A percentile compares a stretch with the other conserved stretches of the same genome.
Evolutionary conservation across 1,140 invertebrate genomes (phyloP).

Genomic region (Leptoteleia sp.): DNA sequence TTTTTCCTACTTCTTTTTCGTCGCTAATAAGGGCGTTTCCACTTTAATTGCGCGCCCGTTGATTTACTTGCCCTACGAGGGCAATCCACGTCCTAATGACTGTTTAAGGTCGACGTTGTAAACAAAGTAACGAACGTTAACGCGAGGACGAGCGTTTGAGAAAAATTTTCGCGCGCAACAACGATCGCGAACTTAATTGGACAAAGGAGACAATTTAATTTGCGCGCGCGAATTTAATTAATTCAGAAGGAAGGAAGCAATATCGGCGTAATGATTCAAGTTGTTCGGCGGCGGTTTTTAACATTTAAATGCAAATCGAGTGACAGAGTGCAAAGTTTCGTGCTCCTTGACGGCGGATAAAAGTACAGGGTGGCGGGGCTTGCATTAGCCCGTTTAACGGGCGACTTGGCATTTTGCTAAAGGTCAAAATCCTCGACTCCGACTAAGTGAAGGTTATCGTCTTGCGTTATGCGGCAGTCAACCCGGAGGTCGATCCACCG

Average conservation of each 20-base stretch:
- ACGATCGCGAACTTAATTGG: constrained; percentile 41
- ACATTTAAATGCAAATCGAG: constrained; percentile 60
- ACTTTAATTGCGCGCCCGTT: constrained; percentile 62
- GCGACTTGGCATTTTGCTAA: constrained; percentile 78
- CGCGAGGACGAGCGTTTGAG: constrained; percentile 16
- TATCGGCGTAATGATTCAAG: constrained; percentile 21
- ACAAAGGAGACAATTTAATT: constrained; percentile 50
- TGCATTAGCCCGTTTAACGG: constrained; percentile 77
- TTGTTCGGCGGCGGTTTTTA: constrained; percentile 19
- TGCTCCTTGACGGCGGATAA: constrained; percentile 35
- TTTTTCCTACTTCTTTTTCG: constrained; percentile 64
- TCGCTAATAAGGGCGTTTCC: constrained; percentile 71
- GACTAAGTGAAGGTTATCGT: constrained; percentile 64
- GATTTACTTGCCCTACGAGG: constrained; percentile 38
- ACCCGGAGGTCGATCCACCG: constrained; percentile 40
- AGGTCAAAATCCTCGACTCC: constrained; percentile 74
- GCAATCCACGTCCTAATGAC: constrained; percentile 56
- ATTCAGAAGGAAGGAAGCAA: constrained; percentile 30
- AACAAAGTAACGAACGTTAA: constrained; percentile 57
- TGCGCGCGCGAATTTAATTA: constrained; percentile 41
- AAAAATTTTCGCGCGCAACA: constrained; percentile 42
- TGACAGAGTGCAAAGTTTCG: constrained; percentile 40
- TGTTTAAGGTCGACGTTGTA: constrained; percentile 56
- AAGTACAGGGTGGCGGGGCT: constrained; percentile 52
- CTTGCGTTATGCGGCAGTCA: constrained; percentile 59